Percentiles rank a stretch among this genome's conserved stretches.
phyloP scores from a whole-genome alignment of 2,113 vertebrate species.

The Struthio camelus region DNA sequence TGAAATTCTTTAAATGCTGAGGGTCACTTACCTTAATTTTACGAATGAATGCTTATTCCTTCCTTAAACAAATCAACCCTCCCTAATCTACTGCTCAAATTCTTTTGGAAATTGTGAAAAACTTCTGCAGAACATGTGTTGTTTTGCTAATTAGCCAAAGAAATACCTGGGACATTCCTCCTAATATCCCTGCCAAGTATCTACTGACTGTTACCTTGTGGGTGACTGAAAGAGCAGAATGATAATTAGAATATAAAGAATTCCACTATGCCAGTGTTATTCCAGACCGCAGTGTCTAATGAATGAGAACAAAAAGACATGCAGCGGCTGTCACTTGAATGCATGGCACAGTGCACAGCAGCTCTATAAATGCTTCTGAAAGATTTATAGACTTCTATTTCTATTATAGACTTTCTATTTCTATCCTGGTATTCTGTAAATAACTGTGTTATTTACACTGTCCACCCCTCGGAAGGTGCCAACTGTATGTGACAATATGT shows the following conservation, averaged over 20 bases:
- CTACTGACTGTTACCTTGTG: constrained; percentile 16
- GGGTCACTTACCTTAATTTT: neutral
- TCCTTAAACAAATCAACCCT: neutral
- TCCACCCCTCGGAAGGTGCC: neutral
- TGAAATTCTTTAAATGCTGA: constrained; percentile 6
- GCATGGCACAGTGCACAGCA: constrained; percentile 57
- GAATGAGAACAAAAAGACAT: constrained; percentile 57
- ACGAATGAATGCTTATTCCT: neutral
- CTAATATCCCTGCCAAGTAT: neutral
- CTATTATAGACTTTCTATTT: constrained; percentile 59
- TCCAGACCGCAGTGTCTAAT: constrained; percentile 53
- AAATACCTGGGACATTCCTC: neutral
- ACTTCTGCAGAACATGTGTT: neutral
- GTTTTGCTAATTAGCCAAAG: constrained; percentile 23
- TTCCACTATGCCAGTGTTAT: neutral
- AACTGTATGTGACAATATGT: neutral
- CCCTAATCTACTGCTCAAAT: neutral
- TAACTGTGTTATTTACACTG: neutral
- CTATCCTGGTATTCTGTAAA: constrained; percentile 59
- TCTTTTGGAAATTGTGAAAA: neutral
- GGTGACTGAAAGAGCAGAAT: constrained; percentile 37
- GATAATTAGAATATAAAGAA: constrained; percentile 31
- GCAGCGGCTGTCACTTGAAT: constrained; percentile 47
- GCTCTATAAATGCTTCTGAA: constrained; percentile 56
- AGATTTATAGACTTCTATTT: constrained; percentile 64